Evolutionary conservation across 2,888 invertebrate genomes (phyloP).

Genomic region (Cacoxenus indagator): DNA sequence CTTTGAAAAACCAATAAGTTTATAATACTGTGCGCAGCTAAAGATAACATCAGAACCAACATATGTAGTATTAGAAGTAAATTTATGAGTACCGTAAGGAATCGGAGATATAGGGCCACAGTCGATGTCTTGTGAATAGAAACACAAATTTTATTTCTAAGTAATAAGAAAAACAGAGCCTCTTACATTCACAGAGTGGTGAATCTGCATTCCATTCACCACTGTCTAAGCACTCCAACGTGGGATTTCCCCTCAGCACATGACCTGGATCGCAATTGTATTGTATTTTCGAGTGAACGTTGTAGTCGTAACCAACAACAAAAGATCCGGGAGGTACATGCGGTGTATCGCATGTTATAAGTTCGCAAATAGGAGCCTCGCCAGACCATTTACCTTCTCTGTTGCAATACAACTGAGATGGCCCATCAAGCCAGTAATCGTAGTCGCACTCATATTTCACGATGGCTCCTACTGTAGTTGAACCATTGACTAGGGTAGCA

Average conservation of each 20-base stretch:
- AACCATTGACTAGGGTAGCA: slow-evolving; percentile 80
- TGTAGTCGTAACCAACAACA: slow-evolving; percentile 90
- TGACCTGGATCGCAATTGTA: slow-evolving; percentile 91
- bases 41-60: slow-evolving; percentile 85
- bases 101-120: slow-evolving; percentile 87
- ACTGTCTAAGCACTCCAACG: slow-evolving; percentile 79
- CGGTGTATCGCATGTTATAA: slow-evolving; percentile 89
- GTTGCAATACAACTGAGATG: slow-evolving; percentile 79
- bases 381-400: slow-evolving; percentile 90
- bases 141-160: neutral
- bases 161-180: too few species aligned
- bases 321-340: slow-evolving; percentile 88
- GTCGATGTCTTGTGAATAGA: slow-evolving; percentile 79
- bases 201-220: slow-evolving; percentile 89
- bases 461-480: slow-evolving; percentile 85
- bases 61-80: slow-evolving; percentile 84
- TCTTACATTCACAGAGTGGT: slow-evolving; percentile 87
- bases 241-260: slow-evolving; percentile 80
- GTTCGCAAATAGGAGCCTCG: slow-evolving; percentile 87
- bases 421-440: slow-evolving; percentile 87
- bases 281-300: slow-evolving; percentile 87
- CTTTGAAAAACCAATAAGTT: slow-evolving; percentile 81
- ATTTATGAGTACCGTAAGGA: slow-evolving; percentile 82
- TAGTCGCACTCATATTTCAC: slow-evolving; percentile 85
- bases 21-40: slow-evolving; percentile 84